phyloP scores from a whole-genome alignment of 2,113 vertebrate species.

The Perca flavescens region DNA sequence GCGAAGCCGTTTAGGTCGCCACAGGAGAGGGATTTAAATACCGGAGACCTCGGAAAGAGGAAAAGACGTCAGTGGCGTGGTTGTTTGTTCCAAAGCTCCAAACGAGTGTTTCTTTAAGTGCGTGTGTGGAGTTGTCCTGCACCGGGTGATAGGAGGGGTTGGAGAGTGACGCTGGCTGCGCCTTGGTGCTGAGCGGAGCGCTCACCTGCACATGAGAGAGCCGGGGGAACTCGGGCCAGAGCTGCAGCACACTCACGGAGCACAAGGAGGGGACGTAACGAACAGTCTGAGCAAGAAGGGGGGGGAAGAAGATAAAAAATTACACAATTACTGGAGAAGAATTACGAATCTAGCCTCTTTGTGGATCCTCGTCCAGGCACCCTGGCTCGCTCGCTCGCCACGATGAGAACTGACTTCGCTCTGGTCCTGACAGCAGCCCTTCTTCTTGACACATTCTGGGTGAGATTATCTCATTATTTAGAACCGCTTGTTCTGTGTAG shows the following conservation, averaged over 20 bases:
- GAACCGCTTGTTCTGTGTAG: neutral
- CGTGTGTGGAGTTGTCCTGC: conserved; percentile 76
- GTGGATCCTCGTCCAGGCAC: conserved; percentile 66
- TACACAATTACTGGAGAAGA: conserved; percentile 51
- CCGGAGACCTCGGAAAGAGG: conserved; percentile 2
- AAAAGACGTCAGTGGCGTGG: conserved; percentile 28
- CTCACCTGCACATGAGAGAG: conserved; percentile 84
- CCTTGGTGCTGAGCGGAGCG: conserved; percentile 83
- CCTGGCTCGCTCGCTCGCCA: conserved; percentile 73
- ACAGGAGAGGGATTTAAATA: conserved; percentile 11
- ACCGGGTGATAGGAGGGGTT: conserved; percentile 81
- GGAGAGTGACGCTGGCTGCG: conserved; percentile 83
- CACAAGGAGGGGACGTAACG: conserved; percentile 55
- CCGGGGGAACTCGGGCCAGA: conserved; percentile 74
- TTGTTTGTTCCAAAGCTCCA: conserved; percentile 42
- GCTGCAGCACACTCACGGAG: conserved; percentile 68
- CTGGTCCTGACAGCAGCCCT: conserved; percentile 80
- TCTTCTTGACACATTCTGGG: conserved; percentile 80
- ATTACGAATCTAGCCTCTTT: conserved; percentile 48
- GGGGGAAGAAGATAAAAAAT: conserved; percentile 18
- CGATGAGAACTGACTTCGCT: conserved; percentile 82
- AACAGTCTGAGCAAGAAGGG: conserved; percentile 28
- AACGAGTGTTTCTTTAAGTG: conserved; percentile 81
- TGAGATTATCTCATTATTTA: conserved; percentile 58
- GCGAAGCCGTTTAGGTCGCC: neutral